These are phyloP conservation scores for Anastrepha ludens DNA, from an alignment of 1,140 invertebrate genomes.

Conservation along the genomic window DNA sequence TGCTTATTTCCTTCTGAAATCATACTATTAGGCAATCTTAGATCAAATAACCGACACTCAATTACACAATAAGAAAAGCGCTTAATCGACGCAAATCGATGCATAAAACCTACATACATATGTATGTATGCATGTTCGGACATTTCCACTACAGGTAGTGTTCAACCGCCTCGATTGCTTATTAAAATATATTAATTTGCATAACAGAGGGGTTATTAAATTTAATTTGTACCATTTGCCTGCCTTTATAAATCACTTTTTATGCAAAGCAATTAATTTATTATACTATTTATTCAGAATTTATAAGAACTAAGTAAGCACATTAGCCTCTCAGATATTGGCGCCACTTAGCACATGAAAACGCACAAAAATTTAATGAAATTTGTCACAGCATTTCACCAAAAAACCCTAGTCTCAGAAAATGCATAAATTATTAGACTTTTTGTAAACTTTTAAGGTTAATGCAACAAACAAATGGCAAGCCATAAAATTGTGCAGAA, in stretches of 20 bases:
- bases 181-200: not conserved
- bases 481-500: no score
- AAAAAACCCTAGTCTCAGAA: not conserved
- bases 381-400: not conserved
- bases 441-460: no score
- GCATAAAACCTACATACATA: not conserved
- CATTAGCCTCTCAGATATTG: not conserved
- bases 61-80: not conserved
- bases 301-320: not conserved
- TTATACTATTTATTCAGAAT: constrained; percentile 3
- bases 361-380: not conserved
- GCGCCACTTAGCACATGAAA: not conserved
- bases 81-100: not conserved
- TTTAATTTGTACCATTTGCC: not conserved
- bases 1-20: not conserved
- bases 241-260: not conserved
- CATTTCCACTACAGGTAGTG: not conserved
- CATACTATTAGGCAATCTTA: not conserved
- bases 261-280: constrained; percentile 5
- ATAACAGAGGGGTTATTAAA: not conserved
- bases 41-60: not conserved
- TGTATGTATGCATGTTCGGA: not conserved
- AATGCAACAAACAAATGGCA: no score
- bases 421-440: no score
- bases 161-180: not conserved